A percentile compares a stretch with the other conserved stretches of the same genome.
phyloP scores from a whole-genome alignment of 1,140 invertebrate species.

The Aphaenogaster ashmeadi region DNA sequence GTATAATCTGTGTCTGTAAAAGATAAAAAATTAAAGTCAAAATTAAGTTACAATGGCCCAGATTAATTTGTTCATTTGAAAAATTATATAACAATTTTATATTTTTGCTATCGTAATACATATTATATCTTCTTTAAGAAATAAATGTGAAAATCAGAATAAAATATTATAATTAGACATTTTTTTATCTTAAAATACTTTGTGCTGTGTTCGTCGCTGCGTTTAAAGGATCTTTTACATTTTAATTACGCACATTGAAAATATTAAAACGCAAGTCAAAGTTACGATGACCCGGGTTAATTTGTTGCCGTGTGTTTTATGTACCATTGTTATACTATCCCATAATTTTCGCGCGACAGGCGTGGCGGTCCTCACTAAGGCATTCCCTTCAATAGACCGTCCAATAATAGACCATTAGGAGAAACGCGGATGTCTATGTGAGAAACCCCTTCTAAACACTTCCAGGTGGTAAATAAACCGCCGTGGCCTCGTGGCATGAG shows the following conservation, averaged over 20 bases:
- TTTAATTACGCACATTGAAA: neutral
- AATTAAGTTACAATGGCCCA: no score
- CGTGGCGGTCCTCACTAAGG: conserved; percentile 33
- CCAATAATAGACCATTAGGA: conserved; percentile 56
- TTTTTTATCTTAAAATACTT: neutral
- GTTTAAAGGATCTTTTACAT: neutral
- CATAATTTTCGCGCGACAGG: conserved; percentile 31
- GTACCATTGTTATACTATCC: neutral
- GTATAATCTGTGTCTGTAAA: no score
- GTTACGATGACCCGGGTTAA: conserved; percentile 17
- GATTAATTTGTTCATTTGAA: neutral
- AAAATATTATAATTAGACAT: neutral
- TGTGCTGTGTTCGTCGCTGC: no score
- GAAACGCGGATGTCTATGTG: conserved; percentile 7
- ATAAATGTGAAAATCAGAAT: neutral
- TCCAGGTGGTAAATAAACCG: conserved; percentile 56
- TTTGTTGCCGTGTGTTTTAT: conserved; percentile 20
- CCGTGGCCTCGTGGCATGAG: conserved; percentile 33
- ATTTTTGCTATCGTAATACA: neutral
- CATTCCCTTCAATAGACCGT: conserved; percentile 44
- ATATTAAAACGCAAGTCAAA: neutral
- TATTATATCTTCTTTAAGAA: neutral
- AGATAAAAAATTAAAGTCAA: no score
- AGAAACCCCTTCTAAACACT: conserved; percentile 15
- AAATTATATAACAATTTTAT: neutral